Percentiles rank a stretch among this genome's conserved stretches.
Evolutionary conservation across 2,797 vertebrate genomes (phyloP).

Genomic region (Pyrrhura leucotis): DNA sequence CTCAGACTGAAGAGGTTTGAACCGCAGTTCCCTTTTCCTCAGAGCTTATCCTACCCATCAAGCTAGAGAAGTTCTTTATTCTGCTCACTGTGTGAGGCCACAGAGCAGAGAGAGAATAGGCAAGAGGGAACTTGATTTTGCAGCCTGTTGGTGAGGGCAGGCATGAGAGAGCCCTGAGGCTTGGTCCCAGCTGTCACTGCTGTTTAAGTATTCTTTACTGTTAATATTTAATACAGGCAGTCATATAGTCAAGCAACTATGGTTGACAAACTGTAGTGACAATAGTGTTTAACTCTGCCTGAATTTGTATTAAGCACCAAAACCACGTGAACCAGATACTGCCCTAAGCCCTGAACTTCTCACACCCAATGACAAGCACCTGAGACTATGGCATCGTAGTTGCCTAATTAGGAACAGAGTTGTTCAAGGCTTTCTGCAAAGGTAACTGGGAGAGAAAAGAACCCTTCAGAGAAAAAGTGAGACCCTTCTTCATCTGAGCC

Average conservation of each 20-base stretch:
- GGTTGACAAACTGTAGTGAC: background rate
- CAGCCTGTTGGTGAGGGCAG: conserved; percentile 50
- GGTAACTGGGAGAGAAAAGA: background rate
- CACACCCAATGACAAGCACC: background rate
- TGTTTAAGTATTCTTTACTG: conserved; percentile 53
- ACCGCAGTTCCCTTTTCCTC: conserved; percentile 45
- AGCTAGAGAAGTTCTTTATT: conserved; percentile 58
- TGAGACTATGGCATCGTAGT: background rate
- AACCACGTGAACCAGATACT: background rate
- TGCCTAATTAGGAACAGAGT: background rate
- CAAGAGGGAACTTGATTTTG: conserved; percentile 58
- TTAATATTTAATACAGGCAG: conserved; percentile 45
- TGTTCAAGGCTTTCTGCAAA: conserved; percentile 15
- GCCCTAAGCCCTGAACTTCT: conserved; percentile 2
- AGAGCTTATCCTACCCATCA: conserved; percentile 42
- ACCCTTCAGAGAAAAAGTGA: background rate
- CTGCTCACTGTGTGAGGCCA: background rate
- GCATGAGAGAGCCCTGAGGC: conserved; percentile 28
- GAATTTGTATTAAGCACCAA: conserved; percentile 13
- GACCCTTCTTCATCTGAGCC: background rate
- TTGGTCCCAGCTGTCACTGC: conserved; percentile 51
- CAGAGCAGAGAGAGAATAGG: conserved; percentile 35
- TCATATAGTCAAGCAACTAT: conserved; percentile 18
- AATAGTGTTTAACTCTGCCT: background rate
- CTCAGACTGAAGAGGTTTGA: conserved; percentile 67